Conservation (phyloP, 2,113 vertebrate genomes). For the Meleagris gallopavo region DNA sequence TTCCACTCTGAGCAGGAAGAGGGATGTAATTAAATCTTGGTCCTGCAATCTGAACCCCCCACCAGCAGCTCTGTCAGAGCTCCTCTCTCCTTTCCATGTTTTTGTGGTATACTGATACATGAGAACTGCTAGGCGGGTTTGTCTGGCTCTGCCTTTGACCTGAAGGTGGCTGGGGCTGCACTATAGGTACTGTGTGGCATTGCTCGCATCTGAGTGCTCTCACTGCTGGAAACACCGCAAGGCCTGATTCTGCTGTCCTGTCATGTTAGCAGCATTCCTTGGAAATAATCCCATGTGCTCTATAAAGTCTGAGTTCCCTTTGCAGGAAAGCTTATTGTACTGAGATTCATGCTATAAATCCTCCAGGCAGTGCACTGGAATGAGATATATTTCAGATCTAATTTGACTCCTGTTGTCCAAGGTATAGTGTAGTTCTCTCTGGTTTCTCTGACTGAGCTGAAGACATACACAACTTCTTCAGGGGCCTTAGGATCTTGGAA, state of each 20-base stretch:
- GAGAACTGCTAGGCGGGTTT: neutral
- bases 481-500: neutral
- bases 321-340: neutral
- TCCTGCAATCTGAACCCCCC: conserved; percentile 20
- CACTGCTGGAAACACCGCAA: neutral
- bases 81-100: neutral
- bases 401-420: neutral
- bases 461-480: neutral
- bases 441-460: neutral
- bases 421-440: neutral
- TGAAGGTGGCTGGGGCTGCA: neutral
- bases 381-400: neutral
- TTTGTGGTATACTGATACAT: neutral
- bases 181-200: neutral
- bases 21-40: neutral
- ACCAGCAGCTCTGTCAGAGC: neutral
- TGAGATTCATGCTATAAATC: neutral
- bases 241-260: neutral
- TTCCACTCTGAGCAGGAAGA: conserved; percentile 5
- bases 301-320: neutral
- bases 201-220: neutral
- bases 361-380: neutral
- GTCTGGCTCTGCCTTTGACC: neutral
- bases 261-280: neutral
- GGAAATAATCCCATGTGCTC: neutral